These are phyloP conservation scores for Halcyon chelicuti DNA, from an alignment of 2,797 vertebrate species.

Conservation along the genomic window DNA sequence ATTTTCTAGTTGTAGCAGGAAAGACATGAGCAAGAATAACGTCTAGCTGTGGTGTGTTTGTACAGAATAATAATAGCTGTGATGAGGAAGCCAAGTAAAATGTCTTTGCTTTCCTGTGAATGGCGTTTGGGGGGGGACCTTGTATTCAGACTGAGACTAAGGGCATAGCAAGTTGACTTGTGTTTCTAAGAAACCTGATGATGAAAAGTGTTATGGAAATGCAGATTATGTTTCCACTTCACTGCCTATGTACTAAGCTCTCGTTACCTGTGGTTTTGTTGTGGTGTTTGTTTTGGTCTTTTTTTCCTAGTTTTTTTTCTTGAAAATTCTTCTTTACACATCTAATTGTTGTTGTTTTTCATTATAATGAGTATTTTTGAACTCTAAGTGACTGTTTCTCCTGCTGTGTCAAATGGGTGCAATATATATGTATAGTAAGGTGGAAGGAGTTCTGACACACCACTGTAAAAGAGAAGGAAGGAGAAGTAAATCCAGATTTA, in stretches of 20 bases:
- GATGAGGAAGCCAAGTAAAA: not conserved
- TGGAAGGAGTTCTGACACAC: not conserved
- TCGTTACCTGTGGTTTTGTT: too few species aligned
- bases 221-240: not conserved
- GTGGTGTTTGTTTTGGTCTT: too few species aligned
- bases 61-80: not conserved
- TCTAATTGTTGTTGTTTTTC: not conserved
- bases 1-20: not conserved
- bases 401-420: not conserved
- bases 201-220: not conserved
- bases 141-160: not conserved
- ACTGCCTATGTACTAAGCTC: not conserved
- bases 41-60: not conserved
- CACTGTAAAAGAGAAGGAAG: not conserved
- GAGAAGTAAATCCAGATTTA: not conserved
- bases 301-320: too few species aligned
- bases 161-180: not conserved
- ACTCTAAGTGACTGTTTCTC: not conserved
- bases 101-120: not conserved
- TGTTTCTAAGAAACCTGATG: not conserved
- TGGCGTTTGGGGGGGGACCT: accelerated
- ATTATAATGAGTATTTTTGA: not conserved
- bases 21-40: not conserved
- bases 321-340: not conserved
- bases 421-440: not conserved